These are phyloP conservation scores for Mechanitis messenoides DNA, from an alignment of 2,888 invertebrate genomes.

Conservation along the genomic window DNA sequence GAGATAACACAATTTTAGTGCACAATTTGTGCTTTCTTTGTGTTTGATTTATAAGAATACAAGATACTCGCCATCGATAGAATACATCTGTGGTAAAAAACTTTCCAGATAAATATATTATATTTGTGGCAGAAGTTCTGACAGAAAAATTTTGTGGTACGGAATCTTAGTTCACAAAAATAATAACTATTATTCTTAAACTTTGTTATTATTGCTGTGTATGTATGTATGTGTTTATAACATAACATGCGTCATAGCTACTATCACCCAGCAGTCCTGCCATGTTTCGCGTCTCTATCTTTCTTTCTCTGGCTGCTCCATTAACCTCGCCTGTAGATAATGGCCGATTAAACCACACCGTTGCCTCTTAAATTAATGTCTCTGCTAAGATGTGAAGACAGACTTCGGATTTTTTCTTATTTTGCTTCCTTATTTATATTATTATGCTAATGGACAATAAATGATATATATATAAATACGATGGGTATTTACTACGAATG, in stretches of 20 bases:
- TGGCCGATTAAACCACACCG: slow-evolving; percentile 44
- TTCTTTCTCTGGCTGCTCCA: slow-evolving; percentile 38
- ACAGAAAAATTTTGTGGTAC: too few species aligned
- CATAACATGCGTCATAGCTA: background rate
- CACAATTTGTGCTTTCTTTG: slow-evolving; percentile 21
- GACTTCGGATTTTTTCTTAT: background rate
- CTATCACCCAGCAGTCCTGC: background rate
- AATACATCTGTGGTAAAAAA: too few species aligned
- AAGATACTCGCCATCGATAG: background rate
- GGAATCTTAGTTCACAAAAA: too few species aligned
- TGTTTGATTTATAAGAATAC: slow-evolving; percentile 14
- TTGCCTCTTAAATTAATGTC: slow-evolving; percentile 35
- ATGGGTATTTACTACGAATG: too few species aligned
- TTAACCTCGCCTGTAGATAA: slow-evolving; percentile 57
- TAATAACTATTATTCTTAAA: too few species aligned
- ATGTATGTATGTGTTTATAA: too few species aligned
- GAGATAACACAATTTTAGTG: slow-evolving; percentile 20
- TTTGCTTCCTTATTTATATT: background rate
- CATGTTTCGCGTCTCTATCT: slow-evolving; percentile 18
- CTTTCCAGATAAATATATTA: too few species aligned
- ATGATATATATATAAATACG: too few species aligned
- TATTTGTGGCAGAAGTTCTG: too few species aligned
- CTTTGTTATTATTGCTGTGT: too few species aligned
- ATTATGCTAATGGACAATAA: too few species aligned
- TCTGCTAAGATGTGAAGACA: slow-evolving; percentile 5